Evolutionary conservation across 92 coral and sea anemone genomes (phyloP), one percentile per base, ranked within the genome.

Genomic region (Scolanthus callimorphus): DNA sequence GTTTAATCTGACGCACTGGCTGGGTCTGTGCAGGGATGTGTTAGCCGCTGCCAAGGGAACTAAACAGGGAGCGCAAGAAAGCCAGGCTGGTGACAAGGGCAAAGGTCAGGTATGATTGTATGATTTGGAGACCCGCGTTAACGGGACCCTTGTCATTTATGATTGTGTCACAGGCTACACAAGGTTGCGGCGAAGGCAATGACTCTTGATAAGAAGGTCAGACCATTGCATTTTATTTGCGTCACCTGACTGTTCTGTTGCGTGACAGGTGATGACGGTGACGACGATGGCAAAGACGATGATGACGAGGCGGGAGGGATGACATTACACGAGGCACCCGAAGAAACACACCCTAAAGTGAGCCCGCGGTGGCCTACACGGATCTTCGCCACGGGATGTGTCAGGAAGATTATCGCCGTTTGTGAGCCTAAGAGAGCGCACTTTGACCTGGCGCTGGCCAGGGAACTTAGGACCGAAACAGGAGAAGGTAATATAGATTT

Each of bases 281-380:
- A 78, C 54, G 85, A 78, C 41, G 89, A 70, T 43, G 79, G 94
- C 27, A 89, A 88, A 43, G 87, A 74, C 46, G 92, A 79, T 1
- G 79, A 63, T 52, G 79, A 88, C 48, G 98, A 92, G 60, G 90
- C 81, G 56, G 99, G 99, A 3, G 96, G 95, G 0, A 94, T 94
- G 99, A 90, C 96, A 13, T 51, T 78, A 15, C 78, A 86, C 11
- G 88, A 88, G 47, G 89, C 79, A 6, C 96, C 89, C 1, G 97
- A 90, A 51, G 97, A 86, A 59, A 92, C 98, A 6, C 98, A 92
- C 65, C 96, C 96, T 4, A 92, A 85, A 54, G 98, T 92, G 52
- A 88, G 90, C 34, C 98, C 98, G 50, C 78, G 98, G 27, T 92
- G 98, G 98, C 98, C 98, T 37, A 92, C 98, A 2, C 75, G 98